phyloP scores from a whole-genome alignment of 1,140 invertebrate species.

The Physella acuta region DNA sequence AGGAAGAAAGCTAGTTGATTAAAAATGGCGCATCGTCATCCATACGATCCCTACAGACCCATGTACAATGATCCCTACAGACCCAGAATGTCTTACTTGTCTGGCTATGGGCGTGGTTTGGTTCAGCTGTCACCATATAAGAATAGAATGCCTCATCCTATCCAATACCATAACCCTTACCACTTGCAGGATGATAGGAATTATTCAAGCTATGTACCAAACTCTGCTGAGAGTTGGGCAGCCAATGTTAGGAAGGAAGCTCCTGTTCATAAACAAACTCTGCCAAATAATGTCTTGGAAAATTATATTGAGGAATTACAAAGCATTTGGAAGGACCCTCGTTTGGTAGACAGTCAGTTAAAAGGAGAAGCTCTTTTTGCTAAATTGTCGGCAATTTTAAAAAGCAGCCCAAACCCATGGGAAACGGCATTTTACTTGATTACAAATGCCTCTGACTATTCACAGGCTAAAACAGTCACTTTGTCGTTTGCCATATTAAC shows the following conservation, averaged over 20 bases:
- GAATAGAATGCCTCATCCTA: no score
- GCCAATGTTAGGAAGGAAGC: not conserved
- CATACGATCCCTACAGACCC: no score
- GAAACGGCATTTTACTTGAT: slow-evolving; percentile 36
- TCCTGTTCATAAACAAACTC: not conserved
- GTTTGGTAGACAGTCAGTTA: slow-evolving; percentile 27
- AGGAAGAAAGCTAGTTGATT: no score
- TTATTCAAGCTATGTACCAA: no score
- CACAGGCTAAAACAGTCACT: slow-evolving; percentile 42
- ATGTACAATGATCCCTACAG: slow-evolving; percentile 1
- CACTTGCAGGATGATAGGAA: no score
- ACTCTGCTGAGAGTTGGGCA: not conserved
- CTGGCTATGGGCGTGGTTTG: not conserved
- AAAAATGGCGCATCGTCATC: slow-evolving; percentile 4
- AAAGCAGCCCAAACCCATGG: slow-evolving; percentile 38
- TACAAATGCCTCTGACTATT: slow-evolving; percentile 38
- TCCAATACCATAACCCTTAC: no score
- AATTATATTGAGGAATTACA: slow-evolving; percentile 19
- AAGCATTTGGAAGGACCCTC: slow-evolving; percentile 30
- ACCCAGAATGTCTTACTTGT: not conserved
- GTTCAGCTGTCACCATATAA: no score
- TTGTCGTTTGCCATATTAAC: slow-evolving; percentile 43
- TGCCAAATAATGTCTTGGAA: slow-evolving; percentile 25
- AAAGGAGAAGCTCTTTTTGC: slow-evolving; percentile 27
- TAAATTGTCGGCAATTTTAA: slow-evolving; percentile 19